phyloP scores from a whole-genome alignment of 2,888 invertebrate genomes.

The Acanthosepion lycidas region DNA sequence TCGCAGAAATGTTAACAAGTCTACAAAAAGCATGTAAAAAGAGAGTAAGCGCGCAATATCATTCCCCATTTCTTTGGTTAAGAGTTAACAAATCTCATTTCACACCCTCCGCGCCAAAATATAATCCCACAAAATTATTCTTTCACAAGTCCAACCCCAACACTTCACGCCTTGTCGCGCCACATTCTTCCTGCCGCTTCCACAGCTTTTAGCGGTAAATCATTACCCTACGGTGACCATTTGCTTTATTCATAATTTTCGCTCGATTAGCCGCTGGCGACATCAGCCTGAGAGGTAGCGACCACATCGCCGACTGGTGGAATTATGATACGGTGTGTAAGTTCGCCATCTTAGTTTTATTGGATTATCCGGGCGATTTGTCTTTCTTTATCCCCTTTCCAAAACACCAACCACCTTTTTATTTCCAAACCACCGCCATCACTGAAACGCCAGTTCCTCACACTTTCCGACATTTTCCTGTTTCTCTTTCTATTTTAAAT shows the following conservation, averaged over 20 bases:
- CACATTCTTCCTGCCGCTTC: not conserved
- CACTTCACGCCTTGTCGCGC: not conserved
- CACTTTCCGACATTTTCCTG: too few species aligned
- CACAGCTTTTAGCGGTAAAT: constrained; percentile 33
- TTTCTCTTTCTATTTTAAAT: too few species aligned
- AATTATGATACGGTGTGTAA: not conserved
- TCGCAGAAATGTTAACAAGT: too few species aligned
- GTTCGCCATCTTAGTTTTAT: constrained; percentile 33
- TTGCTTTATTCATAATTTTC: not conserved
- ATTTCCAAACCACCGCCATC: too few species aligned
- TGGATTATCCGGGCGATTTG: constrained; percentile 33
- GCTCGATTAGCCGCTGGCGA: constrained; percentile 33
- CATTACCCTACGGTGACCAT: constrained; percentile 17
- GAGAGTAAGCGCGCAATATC: not conserved
- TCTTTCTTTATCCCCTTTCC: not conserved
- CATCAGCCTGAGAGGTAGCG: not conserved
- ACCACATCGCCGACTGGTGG: constrained; percentile 7
- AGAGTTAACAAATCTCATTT: not conserved
- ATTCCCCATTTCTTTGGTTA: not conserved
- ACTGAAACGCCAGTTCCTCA: too few species aligned
- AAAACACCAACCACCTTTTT: too few species aligned
- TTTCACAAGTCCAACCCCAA: not conserved
- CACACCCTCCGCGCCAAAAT: not conserved
- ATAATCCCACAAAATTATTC: constrained; percentile 33
- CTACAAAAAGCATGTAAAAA: too few species aligned